A percentile compares a stretch with the other conserved stretches of the same genome.
phyloP scores from a whole-genome alignment of 2,888 invertebrate species.

The Lithophane ornitopus region DNA sequence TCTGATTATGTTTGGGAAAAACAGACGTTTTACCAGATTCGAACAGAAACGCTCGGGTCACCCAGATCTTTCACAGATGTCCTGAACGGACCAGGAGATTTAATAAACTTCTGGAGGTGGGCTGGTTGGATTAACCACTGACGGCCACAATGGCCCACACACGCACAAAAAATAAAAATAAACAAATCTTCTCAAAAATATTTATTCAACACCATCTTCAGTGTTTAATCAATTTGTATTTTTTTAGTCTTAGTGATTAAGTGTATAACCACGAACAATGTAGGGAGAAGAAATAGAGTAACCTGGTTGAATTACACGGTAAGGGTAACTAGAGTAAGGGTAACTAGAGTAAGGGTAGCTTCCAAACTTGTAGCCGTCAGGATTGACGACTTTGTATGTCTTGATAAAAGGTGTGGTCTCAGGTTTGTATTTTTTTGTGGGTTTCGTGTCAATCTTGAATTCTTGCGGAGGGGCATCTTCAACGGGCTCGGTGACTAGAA shows the following conservation, averaged over 20 bases:
- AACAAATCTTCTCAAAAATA: not conserved
- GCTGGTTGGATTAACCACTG: no score
- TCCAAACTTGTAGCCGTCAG: not conserved
- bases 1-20: no score
- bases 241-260: conserved; percentile 14
- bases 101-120: no score
- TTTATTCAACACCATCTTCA: conserved; percentile 1
- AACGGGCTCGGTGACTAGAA: conserved; percentile 35
- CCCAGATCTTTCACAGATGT: no score
- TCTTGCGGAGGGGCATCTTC: not conserved
- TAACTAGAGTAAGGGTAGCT: not conserved
- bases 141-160: no score
- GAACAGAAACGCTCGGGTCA: no score
- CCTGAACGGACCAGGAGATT: no score
- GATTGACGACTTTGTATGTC: conserved; percentile 3
- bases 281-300: not conserved
- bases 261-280: not conserved
- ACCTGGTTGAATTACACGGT: not conserved
- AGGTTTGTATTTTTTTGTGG: not conserved
- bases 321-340: not conserved
- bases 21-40: no score
- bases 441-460: not conserved
- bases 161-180: not conserved
- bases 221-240: not conserved
- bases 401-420: not conserved